phyloP scores from a whole-genome alignment of 2,888 invertebrate genomes.

The Oeneis ivallda region DNA sequence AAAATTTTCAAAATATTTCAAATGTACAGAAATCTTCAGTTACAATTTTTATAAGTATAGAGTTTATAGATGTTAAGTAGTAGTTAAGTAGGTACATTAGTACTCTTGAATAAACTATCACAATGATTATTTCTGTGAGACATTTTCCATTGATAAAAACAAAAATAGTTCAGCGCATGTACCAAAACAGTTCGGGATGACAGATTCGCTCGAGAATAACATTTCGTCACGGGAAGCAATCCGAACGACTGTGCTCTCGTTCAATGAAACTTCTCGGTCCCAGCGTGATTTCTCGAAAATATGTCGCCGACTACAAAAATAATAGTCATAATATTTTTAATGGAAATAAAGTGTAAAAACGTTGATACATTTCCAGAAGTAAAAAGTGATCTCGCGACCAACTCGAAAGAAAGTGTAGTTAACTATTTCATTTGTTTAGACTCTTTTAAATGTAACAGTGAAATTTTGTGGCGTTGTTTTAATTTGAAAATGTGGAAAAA shows the following conservation, averaged over 20 bases:
- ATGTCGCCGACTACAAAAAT: constrained; percentile 57
- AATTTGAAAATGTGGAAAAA: constrained; percentile 70
- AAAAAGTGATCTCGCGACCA: constrained; percentile 42
- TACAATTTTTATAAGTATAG: no score
- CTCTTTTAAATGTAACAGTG: constrained; percentile 55
- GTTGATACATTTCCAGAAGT: constrained; percentile 43
- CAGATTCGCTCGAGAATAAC: constrained; percentile 42
- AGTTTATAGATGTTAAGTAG: no score
- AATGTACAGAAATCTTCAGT: no score
- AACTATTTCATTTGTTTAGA: constrained; percentile 44
- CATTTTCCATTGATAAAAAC: constrained; percentile 9
- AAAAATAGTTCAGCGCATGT: constrained; percentile 32
- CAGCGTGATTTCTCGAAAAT: constrained; percentile 33
- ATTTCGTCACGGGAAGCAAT: constrained; percentile 60
- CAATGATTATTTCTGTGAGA: neutral
- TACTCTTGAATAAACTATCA: neutral
- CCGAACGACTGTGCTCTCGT: constrained; percentile 58
- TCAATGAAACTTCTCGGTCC: constrained; percentile 39
- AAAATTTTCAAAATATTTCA: no score
- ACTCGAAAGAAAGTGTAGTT: constrained; percentile 42
- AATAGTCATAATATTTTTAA: constrained; percentile 48
- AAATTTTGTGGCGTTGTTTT: constrained; percentile 56
- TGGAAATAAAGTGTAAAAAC: constrained; percentile 41
- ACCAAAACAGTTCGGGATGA: constrained; percentile 28
- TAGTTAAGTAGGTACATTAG: neutral